Conservation (phyloP, 1,140 invertebrate species). For the Drosophila nannoptera region DNA sequence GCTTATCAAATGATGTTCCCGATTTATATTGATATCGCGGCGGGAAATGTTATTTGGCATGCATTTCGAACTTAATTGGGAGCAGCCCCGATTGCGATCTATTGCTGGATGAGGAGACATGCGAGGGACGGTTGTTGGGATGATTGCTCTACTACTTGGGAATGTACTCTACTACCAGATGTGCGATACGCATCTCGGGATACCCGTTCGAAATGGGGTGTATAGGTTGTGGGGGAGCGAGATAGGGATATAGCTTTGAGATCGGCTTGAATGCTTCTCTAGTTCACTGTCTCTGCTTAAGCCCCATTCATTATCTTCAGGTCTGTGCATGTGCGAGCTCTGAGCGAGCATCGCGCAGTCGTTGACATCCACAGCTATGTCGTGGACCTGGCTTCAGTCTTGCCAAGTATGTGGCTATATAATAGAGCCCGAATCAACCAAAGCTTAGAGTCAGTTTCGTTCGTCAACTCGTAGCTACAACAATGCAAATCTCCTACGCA, state of each 20-base stretch:
- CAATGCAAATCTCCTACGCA: conserved; percentile 36
- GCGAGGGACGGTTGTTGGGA: too few relatives aligned
- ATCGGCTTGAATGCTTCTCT: too few relatives aligned
- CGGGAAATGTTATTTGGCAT: conserved; percentile 16
- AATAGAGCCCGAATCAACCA: neutral
- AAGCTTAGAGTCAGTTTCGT: neutral
- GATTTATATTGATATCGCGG: conserved; percentile 11
- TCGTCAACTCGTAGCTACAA: neutral
- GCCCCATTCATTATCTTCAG: too few relatives aligned
- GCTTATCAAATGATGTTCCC: conserved; percentile 14
- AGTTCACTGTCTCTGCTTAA: too few relatives aligned
- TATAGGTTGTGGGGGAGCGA: neutral
- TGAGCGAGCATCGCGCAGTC: neutral
- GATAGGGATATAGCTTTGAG: too few relatives aligned
- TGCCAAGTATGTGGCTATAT: conserved; percentile 17
- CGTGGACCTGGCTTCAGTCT: neutral
- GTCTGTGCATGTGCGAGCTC: neutral
- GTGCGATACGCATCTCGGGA: neutral
- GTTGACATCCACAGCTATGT: neutral
- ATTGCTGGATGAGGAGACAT: too few relatives aligned
- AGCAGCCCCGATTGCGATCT: conserved; percentile 11
- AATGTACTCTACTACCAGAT: neutral
- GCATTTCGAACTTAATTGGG: conserved; percentile 14
- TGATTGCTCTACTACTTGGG: neutral
- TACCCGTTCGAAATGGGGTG: neutral